These are phyloP conservation scores for Hyperopisus bebe DNA, from an alignment of 2,113 vertebrate species.

Conservation along the genomic window DNA sequence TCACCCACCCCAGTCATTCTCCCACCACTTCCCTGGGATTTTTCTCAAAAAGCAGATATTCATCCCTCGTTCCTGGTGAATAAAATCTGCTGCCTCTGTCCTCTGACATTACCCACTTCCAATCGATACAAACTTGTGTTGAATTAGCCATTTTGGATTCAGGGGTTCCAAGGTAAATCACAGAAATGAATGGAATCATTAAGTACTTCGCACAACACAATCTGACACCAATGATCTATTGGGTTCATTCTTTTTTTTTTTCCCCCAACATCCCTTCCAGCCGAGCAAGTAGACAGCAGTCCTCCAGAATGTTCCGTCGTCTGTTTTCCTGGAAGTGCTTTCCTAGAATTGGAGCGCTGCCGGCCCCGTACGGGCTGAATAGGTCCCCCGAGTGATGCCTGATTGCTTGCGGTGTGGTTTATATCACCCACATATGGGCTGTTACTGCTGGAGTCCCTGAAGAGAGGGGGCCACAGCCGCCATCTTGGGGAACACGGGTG, in stretches of 20 bases:
- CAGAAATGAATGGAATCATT: background rate
- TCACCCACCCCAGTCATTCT: background rate
- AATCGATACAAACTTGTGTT: background rate
- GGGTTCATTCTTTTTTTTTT: background rate
- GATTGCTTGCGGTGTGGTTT: background rate
- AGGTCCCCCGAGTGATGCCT: slow-evolving; percentile 12
- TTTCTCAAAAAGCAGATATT: background rate
- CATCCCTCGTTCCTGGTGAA: background rate
- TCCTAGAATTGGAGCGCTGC: background rate
- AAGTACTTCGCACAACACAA: background rate
- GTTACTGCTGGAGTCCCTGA: background rate
- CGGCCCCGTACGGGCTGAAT: slow-evolving; percentile 28
- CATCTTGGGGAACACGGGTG: background rate
- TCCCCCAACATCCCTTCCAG: background rate
- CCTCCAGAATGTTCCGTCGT: background rate
- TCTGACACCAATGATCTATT: background rate
- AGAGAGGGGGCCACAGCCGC: background rate
- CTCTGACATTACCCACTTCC: background rate
- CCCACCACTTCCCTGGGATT: background rate
- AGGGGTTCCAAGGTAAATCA: background rate
- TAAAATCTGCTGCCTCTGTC: background rate
- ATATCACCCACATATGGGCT: background rate
- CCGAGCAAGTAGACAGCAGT: background rate
- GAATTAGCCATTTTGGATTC: background rate
- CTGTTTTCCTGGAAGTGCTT: background rate